Evolutionary conservation across 2,888 invertebrate species (phyloP).

Genomic region (Hipparchia sbordonii): DNA sequence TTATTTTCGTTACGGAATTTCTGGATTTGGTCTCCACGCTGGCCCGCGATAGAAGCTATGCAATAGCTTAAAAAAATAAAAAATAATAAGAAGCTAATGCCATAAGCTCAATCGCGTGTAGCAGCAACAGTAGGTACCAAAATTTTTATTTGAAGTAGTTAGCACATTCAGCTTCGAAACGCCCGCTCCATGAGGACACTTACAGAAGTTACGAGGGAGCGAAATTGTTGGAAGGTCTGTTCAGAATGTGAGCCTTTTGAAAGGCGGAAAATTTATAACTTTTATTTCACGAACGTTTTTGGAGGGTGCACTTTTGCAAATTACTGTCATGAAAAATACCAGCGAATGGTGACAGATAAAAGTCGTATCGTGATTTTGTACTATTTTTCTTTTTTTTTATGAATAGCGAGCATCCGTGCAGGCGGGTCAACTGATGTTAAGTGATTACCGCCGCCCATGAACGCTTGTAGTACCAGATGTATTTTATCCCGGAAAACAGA

Average conservation of each 20-base stretch:
- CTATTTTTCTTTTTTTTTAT: no score
- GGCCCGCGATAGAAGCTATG: no score
- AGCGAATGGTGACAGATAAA: not conserved
- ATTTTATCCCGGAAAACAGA: no score
- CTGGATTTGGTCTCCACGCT: no score
- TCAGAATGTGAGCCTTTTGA: constrained; percentile 6
- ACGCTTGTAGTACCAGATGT: no score
- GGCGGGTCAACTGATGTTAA: no score
- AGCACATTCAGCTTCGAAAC: not conserved
- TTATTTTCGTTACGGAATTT: no score
- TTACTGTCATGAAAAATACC: constrained; percentile 7
- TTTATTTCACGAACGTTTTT: not conserved
- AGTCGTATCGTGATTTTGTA: not conserved
- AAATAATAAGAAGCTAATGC: no score
- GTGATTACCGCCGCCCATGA: no score
- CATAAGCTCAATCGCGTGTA: no score
- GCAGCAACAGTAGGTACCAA: not conserved
- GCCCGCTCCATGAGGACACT: constrained; percentile 1
- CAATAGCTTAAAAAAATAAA: no score
- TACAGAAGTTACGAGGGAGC: constrained; percentile 8
- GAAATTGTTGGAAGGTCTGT: constrained; percentile 5
- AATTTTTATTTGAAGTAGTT: constrained; percentile 3
- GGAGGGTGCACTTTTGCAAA: constrained; percentile 11
- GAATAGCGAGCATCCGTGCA: no score
- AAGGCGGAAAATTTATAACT: constrained; percentile 15